phyloP scores from a whole-genome alignment of 2,888 invertebrate genomes.

The Erebia palarica region DNA sequence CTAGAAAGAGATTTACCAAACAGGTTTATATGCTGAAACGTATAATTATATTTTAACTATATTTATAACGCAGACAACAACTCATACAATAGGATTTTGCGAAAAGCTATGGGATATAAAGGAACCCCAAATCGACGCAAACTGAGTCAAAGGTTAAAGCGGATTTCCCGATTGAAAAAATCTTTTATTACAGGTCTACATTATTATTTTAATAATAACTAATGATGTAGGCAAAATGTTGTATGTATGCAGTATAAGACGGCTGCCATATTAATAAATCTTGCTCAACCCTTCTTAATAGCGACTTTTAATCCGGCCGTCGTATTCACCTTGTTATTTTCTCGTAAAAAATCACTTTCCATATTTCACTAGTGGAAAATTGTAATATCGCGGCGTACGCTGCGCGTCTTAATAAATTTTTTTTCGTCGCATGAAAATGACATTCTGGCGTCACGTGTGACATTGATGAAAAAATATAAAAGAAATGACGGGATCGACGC shows the following conservation, averaged over 20 bases:
- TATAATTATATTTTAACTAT: too few relatives aligned
- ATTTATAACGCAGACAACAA: too few relatives aligned
- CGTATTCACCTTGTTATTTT: slow-evolving; percentile 77
- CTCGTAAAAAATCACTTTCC: slow-evolving; percentile 81
- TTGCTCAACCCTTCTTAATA: slow-evolving; percentile 60
- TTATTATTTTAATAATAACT: slow-evolving; percentile 18
- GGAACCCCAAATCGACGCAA: too few relatives aligned
- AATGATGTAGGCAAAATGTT: slow-evolving; percentile 25
- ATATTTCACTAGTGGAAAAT: slow-evolving; percentile 81
- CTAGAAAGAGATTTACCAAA: too few relatives aligned
- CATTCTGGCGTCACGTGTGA: slow-evolving; percentile 81
- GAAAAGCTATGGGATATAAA: too few relatives aligned
- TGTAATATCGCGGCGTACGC: slow-evolving; percentile 74
- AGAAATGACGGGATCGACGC: slow-evolving; percentile 74
- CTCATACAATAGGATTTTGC: too few relatives aligned
- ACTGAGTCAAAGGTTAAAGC: too few relatives aligned
- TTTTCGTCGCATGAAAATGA: slow-evolving; percentile 79
- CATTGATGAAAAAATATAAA: slow-evolving; percentile 83
- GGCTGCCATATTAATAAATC: slow-evolving; percentile 49
- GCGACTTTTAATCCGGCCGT: slow-evolving; percentile 67
- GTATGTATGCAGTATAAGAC: slow-evolving; percentile 26
- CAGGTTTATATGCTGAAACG: too few relatives aligned
- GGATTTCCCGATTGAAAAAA: too few relatives aligned
- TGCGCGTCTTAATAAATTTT: slow-evolving; percentile 79
- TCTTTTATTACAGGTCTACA: too few relatives aligned